Base-by-base conservation (phyloP, 64 coral and sea anemone species). In the Stichodactyla helianthus region DNA sequence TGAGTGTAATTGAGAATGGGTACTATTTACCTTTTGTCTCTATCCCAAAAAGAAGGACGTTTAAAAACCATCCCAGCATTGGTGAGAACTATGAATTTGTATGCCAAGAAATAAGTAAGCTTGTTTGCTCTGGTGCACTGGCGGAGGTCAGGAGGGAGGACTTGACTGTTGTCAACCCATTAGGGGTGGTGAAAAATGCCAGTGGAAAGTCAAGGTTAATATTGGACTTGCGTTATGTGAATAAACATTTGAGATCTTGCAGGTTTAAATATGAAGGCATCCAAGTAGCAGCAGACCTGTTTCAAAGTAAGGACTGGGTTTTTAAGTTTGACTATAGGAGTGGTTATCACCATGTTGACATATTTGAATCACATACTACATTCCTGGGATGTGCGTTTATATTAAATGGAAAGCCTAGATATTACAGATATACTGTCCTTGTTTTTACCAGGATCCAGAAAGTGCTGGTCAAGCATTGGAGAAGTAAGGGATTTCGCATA, bases 301-400 rank as follows among this genome's bases (percentile, higher is more conserved):
- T n/a, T n/a, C n/a, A n/a, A n/a, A n/a, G n/a, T n/a, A n/a, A n/a
- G n/a, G n/a, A n/a, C n/a, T n/a, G n/a, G n/a, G n/a, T n/a, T n/a
- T n/a, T n/a, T n/a, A n/a, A n/a, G n/a, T 57, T 57, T 57, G 55
- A 57, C 13, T 57, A 7, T 7, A 57, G 25, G 54, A 91, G 85
- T 56, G 61, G 90, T 10, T 92, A 92, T 59, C 85, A 92, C 62
- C 90, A 83, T 76, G 51, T 92, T 61, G 89, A 90, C 83, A 90
- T 90, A 20, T 77, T 84, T 50, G 52, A 17, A 6, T 53, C 35
- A 11, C 89, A 90, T 77, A 77, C 62, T 8, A 78, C 23, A 57
- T 85, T 84, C 54, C 54, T 90, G 12, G 82, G 89, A 19, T 90
- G 64, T 27, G 77, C 64, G 26, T 90, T 81, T 81, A n/a, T n/a